These are phyloP conservation scores for Sebastes goodei DNA, from an alignment of 2,797 vertebrate genomes.

Conservation along the genomic window DNA sequence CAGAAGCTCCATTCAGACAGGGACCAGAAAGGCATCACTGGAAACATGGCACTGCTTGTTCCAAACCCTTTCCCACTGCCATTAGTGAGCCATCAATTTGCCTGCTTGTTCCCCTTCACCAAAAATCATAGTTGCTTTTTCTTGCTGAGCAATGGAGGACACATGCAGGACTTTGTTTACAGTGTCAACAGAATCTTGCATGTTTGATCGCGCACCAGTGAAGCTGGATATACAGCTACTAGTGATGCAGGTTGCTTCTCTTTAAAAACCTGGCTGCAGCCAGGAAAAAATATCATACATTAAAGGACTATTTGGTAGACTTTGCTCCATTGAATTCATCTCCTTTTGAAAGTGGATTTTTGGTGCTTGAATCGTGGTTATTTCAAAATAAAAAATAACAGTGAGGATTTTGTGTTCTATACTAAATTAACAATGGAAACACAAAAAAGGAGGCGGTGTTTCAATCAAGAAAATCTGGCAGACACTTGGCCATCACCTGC, in stretches of 20 bases:
- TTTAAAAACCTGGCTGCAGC: not conserved
- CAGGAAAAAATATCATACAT: not conserved
- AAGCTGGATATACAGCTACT: not conserved
- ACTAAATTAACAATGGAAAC: not conserved
- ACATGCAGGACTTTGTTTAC: not conserved
- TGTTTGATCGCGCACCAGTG: not conserved
- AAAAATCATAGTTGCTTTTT: not conserved
- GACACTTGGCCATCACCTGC: not conserved
- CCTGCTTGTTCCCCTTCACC: slow-evolving; percentile 10
- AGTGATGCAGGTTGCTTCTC: not conserved
- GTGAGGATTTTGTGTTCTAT: not conserved
- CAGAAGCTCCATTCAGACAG: slow-evolving; percentile 32
- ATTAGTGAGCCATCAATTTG: slow-evolving; percentile 35
- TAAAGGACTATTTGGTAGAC: not conserved
- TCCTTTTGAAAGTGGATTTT: not conserved
- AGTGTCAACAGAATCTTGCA: not conserved
- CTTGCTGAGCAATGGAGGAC: not conserved
- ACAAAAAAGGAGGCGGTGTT: not conserved
- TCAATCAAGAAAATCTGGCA: not conserved
- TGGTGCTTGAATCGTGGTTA: not conserved
- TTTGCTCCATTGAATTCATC: not conserved
- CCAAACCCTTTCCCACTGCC: slow-evolving; percentile 29
- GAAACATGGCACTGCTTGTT: slow-evolving; percentile 51
- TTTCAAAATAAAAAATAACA: not conserved
- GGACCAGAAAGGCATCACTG: slow-evolving; percentile 5